These are phyloP conservation scores for Ceratitis capitata DNA, from an alignment of 1,140 invertebrate genomes.

Conservation along the genomic window DNA sequence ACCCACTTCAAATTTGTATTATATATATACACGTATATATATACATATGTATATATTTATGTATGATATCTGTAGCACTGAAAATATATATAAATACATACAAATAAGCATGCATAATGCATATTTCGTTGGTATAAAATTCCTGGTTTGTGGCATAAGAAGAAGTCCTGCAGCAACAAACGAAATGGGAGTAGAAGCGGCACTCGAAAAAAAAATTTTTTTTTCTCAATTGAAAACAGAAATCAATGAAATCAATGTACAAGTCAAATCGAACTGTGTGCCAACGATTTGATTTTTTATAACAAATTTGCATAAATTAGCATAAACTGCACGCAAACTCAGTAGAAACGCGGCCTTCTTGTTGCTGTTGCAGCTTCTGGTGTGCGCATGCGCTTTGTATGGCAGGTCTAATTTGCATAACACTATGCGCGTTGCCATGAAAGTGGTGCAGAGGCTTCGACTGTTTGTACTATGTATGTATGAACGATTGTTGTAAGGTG, in stretches of 20 bases:
- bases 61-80: neutral
- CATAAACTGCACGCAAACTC: neutral
- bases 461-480: neutral
- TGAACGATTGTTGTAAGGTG: neutral
- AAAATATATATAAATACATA: neutral
- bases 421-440: conserved; percentile 1
- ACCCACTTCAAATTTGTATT: conserved; percentile 25
- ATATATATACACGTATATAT: neutral
- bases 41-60: neutral
- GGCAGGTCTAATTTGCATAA: conserved; percentile 34
- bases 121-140: neutral
- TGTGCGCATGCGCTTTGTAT: neutral
- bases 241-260: conserved; percentile 22
- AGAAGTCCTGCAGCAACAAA: neutral
- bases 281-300: neutral
- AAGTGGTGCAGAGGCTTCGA: neutral
- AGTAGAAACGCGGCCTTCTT: neutral
- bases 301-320: conserved; percentile 21
- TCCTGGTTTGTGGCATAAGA: neutral
- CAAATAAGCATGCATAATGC: no score
- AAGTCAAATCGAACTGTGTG: conserved; percentile 22
- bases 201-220: neutral
- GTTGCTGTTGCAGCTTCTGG: neutral
- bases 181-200: neutral
- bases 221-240: neutral